Conservation (phyloP, 2,888 invertebrate genomes). For the Lydus trimaculatus region DNA sequence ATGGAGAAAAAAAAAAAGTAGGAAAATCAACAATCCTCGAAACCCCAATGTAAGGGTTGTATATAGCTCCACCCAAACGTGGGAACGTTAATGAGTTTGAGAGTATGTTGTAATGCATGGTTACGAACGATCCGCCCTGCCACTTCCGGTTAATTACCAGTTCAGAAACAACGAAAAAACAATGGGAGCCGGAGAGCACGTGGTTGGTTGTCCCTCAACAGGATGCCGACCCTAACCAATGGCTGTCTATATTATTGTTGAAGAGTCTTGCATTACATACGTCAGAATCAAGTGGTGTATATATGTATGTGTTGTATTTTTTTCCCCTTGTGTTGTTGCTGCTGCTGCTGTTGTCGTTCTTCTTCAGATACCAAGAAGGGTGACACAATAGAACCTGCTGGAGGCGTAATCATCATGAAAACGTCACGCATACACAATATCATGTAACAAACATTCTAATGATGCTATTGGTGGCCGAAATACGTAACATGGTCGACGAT, state of each 20-base stretch:
- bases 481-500: conserved; percentile 34
- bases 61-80: conserved; percentile 51
- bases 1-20: background rate
- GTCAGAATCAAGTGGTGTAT: background rate
- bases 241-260: conserved; percentile 24
- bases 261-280: conserved; percentile 1
- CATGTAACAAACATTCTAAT: conserved; percentile 27
- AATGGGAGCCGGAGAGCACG: conserved; percentile 52
- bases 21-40: background rate
- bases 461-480: conserved; percentile 24
- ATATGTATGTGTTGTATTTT: no score
- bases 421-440: conserved; percentile 31
- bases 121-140: conserved; percentile 51
- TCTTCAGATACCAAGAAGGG: conserved; percentile 3
- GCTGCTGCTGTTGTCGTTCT: background rate
- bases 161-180: conserved; percentile 53
- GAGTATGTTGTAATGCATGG: conserved; percentile 49
- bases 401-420: conserved; percentile 6
- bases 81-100: conserved; percentile 50
- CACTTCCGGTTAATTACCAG: conserved; percentile 57
- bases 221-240: conserved; percentile 52
- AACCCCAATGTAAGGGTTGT: conserved; percentile 8
- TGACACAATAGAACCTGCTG: conserved; percentile 5
- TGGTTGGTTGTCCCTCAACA: conserved; percentile 54
- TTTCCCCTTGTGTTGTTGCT: no score